Base-by-base conservation (phyloP, 2,888 invertebrate genomes). In the Andrena bicolor region DNA sequence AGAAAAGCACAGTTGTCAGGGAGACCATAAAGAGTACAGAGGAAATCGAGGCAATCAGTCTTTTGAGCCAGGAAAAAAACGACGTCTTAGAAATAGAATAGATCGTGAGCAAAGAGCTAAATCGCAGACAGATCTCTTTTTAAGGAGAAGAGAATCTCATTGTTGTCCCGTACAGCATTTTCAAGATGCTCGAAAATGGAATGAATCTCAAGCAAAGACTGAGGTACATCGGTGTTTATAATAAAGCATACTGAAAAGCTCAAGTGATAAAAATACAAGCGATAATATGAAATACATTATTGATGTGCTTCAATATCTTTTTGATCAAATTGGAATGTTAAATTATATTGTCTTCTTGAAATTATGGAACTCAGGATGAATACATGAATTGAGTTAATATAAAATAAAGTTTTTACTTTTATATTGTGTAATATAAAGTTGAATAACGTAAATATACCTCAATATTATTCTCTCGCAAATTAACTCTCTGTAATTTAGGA, bases 91-190 rank as follows among this genome's bases (percentile, higher is more conserved):
- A 49, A 93, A 91, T 78, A 88, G 91, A 76, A 88, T 90, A 71
- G 91, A 92, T 48, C 85, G 91, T 26, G 91, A 93, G 74, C 92
- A 92, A 58, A 90, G 92, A 28, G 86, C 92, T 13, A 91, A 90
- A 78, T 93, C 92, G 0, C 93, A 93, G 58, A 92, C 90, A 74
- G 93, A 93, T 81, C 83, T 93, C 49, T 82, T 91, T 20, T 90
- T 63, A 41, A 64, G 70, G 48, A 74, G 53, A 35, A 41, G 69
- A 28, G 74, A 81, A 30, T 83, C 76, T 23, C 77, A 89, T 56
- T 92, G 88, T 74, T 92, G 92, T 32, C 90, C 91, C 3, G 65
- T 90, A 32, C 92, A 92, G 51, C 91, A 92, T 60, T 92, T 92
- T 87, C 91, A 91, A 63, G 92, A 89, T 74, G 84, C 87, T 66